Conservation (phyloP, 2,888 invertebrate species). For the Tetranychus piercei region DNA sequence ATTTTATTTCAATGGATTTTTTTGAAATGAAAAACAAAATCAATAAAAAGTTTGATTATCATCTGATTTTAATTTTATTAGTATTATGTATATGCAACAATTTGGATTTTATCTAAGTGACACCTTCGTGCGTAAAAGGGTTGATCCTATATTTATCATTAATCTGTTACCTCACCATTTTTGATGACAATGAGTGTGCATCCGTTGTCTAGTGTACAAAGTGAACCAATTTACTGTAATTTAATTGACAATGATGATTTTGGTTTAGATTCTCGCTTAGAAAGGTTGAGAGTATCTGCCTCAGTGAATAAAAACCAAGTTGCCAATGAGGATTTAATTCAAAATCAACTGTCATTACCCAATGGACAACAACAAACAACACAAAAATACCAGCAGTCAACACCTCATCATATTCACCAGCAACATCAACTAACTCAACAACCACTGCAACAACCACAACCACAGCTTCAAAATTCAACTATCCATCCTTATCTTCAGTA, state of each 20-base stretch:
- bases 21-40: too few species aligned
- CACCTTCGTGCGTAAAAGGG: too few species aligned
- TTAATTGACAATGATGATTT: constrained; percentile 6
- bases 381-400: neutral
- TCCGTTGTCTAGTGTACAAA: neutral
- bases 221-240: constrained; percentile 8
- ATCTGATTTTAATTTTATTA: too few species aligned
- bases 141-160: too few species aligned
- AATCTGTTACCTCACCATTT: too few species aligned
- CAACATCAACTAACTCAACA: neutral
- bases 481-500: neutral
- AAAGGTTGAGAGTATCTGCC: constrained; percentile 1
- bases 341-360: neutral
- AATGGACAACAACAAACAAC: neutral
- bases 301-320: neutral
- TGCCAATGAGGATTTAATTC: neutral
- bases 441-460: constrained; percentile 10
- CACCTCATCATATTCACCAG: neutral
- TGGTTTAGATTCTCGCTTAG: neutral
- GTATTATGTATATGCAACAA: too few species aligned
- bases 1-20: too few species aligned
- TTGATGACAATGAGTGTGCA: too few species aligned
- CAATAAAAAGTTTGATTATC: too few species aligned
- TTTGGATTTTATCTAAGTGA: too few species aligned
- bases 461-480: neutral